Base-by-base conservation (phyloP, 2,113 vertebrate genomes). In the Pagrus major region DNA sequence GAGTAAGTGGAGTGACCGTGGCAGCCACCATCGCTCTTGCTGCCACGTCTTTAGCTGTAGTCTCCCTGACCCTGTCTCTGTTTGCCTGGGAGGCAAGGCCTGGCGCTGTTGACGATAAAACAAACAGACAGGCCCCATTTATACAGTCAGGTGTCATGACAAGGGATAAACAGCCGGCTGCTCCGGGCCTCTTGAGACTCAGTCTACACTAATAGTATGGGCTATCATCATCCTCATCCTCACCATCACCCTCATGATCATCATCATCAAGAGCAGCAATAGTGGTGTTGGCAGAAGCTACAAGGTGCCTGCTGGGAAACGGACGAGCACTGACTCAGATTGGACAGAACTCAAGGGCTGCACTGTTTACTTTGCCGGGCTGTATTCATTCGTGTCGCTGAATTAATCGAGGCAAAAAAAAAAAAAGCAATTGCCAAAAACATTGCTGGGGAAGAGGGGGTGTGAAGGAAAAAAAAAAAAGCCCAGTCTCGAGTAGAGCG, bases 141-240 rank as follows among this genome's bases (percentile, higher is more conserved):
- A 90, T 91, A 93, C 91, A 88, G 91, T 93, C 92, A 93, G 92
- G 91, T 93, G 91, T 94, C 90, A 91, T 87, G 90, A 91, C 86
- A 81, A 88, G 88, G 91, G 89, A 90, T 94, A 91, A 93, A 91
- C 80, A 86, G 91, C 80, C 59, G 0, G 60, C 60, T 23, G 92
- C 90, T 80, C 41, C 9, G 2, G 80, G 89, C 78, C 74, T 81
- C 88, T 78, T 0, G 42, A 86, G 86, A 64, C 82, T 61, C 81
- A 77, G 89, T 47, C 76, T 52, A 76, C 83, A 75, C 65, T 88
- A 87, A 88, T 90, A 74, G 83, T 47, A 42, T 16, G 46, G 71
- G 86, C 85, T 81, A 87, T 90, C 88, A 92, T 87, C 86, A 65
- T 60, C 72, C 66, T 89, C 87, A 81, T 87, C 88, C 72, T 83